These are phyloP conservation scores for Oscheius myriophilus DNA, from an alignment of 2,888 invertebrate species.

Conservation along the genomic window DNA sequence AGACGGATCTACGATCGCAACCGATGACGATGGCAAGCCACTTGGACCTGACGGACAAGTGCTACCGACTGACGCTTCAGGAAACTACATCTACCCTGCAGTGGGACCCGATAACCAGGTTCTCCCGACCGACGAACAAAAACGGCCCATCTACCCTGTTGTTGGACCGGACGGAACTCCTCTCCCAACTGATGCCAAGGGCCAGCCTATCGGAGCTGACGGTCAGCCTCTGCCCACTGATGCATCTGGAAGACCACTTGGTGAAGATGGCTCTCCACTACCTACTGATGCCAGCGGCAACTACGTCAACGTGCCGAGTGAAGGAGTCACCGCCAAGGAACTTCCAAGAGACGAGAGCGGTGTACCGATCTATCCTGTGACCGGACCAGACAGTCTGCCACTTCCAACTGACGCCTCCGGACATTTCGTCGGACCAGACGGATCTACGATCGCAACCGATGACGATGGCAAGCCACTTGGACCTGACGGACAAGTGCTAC, in stretches of 20 bases:
- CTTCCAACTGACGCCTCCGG: constrained; percentile 39
- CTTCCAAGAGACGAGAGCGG: constrained; percentile 41
- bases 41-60: constrained; percentile 49
- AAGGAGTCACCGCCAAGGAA: neutral
- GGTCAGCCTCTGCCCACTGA: constrained; percentile 28
- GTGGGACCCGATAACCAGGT: neutral
- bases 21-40: constrained; percentile 50
- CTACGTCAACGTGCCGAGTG: constrained; percentile 25
- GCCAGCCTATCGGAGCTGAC: too few relatives aligned
- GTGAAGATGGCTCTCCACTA: constrained; percentile 44
- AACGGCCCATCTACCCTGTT: constrained; percentile 48
- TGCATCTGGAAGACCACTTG: constrained; percentile 47
- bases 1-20: too few relatives aligned
- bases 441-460: constrained; percentile 41
- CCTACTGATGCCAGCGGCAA: constrained; percentile 56
- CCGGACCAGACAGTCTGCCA: constrained; percentile 43
- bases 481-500: constrained; percentile 49
- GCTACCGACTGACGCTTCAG: constrained; percentile 53
- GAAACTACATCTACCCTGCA: constrained; percentile 30
- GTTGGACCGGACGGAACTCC: constrained; percentile 48
- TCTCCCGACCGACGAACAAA: constrained; percentile 39
- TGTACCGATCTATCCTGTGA: constrained; percentile 50
- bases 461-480: constrained; percentile 33
- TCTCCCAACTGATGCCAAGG: constrained; percentile 40
- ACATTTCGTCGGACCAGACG: constrained; percentile 33